Percentiles rank a stretch among this genome's conserved stretches.
phyloP scores from a whole-genome alignment of 2,888 invertebrate genomes.

The Piscicola geometra region DNA sequence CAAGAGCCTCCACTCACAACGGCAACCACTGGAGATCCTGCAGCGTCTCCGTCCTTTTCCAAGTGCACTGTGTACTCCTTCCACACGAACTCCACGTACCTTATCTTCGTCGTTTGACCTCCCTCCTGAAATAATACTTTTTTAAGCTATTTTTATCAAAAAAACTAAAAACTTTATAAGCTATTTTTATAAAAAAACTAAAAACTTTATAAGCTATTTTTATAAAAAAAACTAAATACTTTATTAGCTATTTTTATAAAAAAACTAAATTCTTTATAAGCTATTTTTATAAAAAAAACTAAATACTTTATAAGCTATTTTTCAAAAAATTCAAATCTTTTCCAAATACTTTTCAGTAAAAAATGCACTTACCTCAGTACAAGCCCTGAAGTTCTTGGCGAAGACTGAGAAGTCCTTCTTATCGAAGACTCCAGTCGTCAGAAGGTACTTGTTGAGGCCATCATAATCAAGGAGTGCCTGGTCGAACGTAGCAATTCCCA shows the following conservation, averaged over 20 bases:
- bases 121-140: neutral
- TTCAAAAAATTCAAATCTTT: neutral
- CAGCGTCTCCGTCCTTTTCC: constrained; percentile 9
- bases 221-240: neutral
- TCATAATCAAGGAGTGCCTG: neutral
- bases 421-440: constrained; percentile 1
- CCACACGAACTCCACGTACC: constrained; percentile 23
- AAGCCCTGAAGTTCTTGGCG: constrained; percentile 13
- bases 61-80: neutral
- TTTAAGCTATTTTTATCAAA: neutral
- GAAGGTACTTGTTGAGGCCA: constrained; percentile 14
- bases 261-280: too few species aligned
- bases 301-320: neutral
- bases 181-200: neutral
- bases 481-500: neutral
- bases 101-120: neutral
- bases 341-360: neutral
- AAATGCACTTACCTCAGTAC: neutral
- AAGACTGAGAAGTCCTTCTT: neutral
- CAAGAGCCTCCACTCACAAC: too few species aligned
- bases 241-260: neutral
- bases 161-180: neutral
- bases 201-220: neutral
- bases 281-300: too few species aligned
- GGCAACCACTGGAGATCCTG: neutral